A percentile compares a stretch with the other conserved stretches of the same genome.
These are phyloP conservation scores for Datnioides undecimradiatus DNA, from an alignment of 2,113 vertebrate species.

Conservation along the genomic window DNA sequence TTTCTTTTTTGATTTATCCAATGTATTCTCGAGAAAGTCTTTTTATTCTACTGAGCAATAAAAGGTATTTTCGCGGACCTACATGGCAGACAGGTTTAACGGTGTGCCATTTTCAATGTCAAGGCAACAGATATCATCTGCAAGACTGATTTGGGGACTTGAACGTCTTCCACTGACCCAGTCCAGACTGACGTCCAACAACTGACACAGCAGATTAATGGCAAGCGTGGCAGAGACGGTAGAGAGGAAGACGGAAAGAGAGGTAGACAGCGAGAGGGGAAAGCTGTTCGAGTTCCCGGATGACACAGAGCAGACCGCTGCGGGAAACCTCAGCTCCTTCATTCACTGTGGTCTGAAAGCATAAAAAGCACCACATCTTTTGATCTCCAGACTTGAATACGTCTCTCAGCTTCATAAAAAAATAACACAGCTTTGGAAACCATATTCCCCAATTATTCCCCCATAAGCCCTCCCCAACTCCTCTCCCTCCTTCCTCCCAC, in stretches of 20 bases:
- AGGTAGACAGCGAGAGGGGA: slow-evolving; percentile 43
- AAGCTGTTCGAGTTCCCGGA: slow-evolving; percentile 44
- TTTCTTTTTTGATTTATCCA: slow-evolving; percentile 8
- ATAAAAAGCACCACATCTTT: slow-evolving; percentile 76
- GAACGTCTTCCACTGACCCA: slow-evolving; percentile 21
- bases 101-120: slow-evolving; percentile 43
- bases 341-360: slow-evolving; percentile 73
- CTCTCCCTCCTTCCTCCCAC: slow-evolving; percentile 59
- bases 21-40: background rate
- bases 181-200: slow-evolving; percentile 38
- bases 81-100: slow-evolving; percentile 25
- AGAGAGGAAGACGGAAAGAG: slow-evolving; percentile 23
- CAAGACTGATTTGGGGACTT: slow-evolving; percentile 44
- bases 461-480: slow-evolving; percentile 29
- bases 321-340: slow-evolving; percentile 73
- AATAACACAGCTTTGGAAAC: slow-evolving; percentile 64
- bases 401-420: slow-evolving; percentile 64
- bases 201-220: slow-evolving; percentile 43
- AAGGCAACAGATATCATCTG: slow-evolving; percentile 43
- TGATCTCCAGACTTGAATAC: slow-evolving; percentile 78
- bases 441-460: slow-evolving; percentile 72
- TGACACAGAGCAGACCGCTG: slow-evolving; percentile 72
- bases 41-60: slow-evolving; percentile 3
- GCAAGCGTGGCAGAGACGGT: slow-evolving; percentile 25
- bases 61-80: slow-evolving; percentile 5